phyloP scores from a whole-genome alignment of 2,113 vertebrate genomes.

The Carlito syrichta region DNA sequence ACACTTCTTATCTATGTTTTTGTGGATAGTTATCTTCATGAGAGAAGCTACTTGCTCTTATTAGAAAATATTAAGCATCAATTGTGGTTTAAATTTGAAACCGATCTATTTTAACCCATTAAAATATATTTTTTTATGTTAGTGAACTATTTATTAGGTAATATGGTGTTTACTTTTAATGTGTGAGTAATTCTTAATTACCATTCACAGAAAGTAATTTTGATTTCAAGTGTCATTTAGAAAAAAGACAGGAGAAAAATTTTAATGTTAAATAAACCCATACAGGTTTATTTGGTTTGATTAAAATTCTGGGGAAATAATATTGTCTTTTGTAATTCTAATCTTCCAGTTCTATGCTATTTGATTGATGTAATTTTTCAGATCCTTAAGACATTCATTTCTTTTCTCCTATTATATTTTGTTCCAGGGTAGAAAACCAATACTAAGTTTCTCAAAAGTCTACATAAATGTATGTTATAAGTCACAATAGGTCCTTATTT shows the following conservation, averaged over 20 bases:
- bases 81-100: conserved; percentile 26
- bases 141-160: not conserved
- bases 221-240: conserved; percentile 14
- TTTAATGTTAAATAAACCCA: not conserved
- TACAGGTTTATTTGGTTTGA: not conserved
- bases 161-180: conserved; percentile 7
- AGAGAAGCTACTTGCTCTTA: not conserved
- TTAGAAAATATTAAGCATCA: not conserved
- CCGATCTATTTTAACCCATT: not conserved
- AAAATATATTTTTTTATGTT: not conserved
- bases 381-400: not conserved
- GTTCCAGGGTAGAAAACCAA: not conserved
- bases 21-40: not conserved
- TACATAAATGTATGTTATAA: not conserved
- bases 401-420: not conserved
- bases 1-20: not conserved
- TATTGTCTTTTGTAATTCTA: not conserved
- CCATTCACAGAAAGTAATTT: not conserved
- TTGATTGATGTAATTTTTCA: conserved; percentile 4
- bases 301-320: not conserved
- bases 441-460: not conserved
- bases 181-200: not conserved
- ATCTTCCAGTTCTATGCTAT: not conserved
- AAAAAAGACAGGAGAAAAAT: not conserved
- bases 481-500: not conserved